Conservation (phyloP, 37 sponge, comb jelly and placozoan genomes). For the Geodia barretti region DNA sequence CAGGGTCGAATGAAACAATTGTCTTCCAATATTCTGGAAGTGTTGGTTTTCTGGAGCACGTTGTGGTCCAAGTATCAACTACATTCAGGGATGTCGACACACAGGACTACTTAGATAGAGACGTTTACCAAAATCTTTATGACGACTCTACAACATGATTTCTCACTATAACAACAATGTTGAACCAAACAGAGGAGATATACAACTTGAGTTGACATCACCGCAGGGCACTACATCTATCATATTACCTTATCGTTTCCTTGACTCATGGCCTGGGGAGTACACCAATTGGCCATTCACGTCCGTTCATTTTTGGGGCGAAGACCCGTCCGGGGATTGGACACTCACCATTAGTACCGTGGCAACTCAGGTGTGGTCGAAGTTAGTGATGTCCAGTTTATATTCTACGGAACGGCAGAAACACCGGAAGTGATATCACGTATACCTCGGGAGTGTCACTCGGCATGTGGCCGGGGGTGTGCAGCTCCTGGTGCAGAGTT, state of each 20-base stretch:
- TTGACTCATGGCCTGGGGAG: slow-evolving; percentile 35
- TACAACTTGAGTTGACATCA: slow-evolving; percentile 65
- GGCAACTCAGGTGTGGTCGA: slow-evolving; percentile 4
- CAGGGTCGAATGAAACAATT: background rate
- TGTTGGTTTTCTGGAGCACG: slow-evolving; percentile 61
- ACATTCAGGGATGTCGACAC: background rate
- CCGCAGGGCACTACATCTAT: slow-evolving; percentile 76
- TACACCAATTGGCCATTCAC: slow-evolving; percentile 76
- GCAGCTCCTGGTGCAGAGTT: background rate
- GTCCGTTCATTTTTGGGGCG: slow-evolving; percentile 79
- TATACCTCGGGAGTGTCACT: slow-evolving; percentile 44
- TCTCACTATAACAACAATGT: background rate
- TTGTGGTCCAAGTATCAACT: slow-evolving; percentile 3
- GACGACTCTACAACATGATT: too few relatives aligned
- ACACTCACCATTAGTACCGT: slow-evolving; percentile 9
- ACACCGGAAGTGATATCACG: slow-evolving; percentile 12
- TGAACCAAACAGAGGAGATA: slow-evolving; percentile 56
- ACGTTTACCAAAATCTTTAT: background rate
- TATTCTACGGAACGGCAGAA: slow-evolving; percentile 43
- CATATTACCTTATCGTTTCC: slow-evolving; percentile 46
- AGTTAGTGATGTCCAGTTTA: slow-evolving; percentile 4
- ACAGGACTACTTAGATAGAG: background rate
- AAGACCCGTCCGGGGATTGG: slow-evolving; percentile 71
- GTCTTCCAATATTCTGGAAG: background rate
- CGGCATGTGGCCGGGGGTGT: slow-evolving; percentile 42